Conservation (phyloP, 2,113 vertebrate genomes). For the Dromiciops gliroides region DNA sequence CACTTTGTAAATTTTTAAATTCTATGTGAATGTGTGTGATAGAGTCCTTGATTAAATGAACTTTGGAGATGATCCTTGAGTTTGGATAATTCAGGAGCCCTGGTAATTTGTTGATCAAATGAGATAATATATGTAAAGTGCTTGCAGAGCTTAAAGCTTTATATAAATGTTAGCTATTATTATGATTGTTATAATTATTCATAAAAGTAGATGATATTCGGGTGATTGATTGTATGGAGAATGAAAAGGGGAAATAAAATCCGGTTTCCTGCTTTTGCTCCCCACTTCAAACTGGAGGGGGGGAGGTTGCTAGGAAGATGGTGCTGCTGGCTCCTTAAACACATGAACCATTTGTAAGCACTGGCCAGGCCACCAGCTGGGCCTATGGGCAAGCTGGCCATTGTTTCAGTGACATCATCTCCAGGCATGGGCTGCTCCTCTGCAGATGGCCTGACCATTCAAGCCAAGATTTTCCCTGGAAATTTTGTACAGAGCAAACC, state of each 20-base stretch:
- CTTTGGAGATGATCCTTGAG: neutral
- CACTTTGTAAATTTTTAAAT: neutral
- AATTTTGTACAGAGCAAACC: neutral
- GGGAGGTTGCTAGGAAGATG: neutral
- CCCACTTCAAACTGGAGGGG: neutral
- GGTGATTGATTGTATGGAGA: neutral
- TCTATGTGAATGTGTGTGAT: neutral
- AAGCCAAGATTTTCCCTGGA: neutral
- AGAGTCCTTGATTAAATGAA: slow-evolving; percentile 1
- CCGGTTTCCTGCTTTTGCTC: neutral
- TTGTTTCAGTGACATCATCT: neutral
- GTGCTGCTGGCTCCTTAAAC: neutral
- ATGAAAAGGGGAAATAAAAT: neutral
- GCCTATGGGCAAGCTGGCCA: neutral
- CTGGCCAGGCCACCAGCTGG: neutral
- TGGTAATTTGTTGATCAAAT: neutral
- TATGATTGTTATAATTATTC: neutral
- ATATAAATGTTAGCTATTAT: neutral
- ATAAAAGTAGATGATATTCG: neutral
- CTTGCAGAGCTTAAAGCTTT: neutral
- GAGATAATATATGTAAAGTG: neutral
- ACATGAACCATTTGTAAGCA: neutral
- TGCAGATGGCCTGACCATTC: neutral
- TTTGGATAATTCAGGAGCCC: neutral
- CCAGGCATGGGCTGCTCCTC: neutral